Evolutionary conservation across 2,113 vertebrate species (phyloP).

Genomic region (Eira barbara): DNA sequence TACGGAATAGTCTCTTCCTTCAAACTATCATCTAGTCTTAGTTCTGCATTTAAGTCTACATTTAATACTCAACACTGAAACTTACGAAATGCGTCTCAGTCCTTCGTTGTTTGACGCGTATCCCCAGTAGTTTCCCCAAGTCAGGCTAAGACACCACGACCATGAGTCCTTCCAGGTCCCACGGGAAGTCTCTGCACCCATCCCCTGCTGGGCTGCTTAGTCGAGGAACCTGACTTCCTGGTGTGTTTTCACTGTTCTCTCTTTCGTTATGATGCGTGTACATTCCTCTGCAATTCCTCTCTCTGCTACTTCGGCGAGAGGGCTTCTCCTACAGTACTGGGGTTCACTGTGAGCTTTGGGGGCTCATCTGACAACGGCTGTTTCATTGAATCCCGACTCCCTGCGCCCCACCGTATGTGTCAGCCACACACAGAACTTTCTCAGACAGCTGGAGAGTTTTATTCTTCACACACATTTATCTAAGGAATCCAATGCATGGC

Average conservation of each 20-base stretch:
- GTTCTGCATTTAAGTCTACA: not conserved
- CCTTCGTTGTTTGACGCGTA: not conserved
- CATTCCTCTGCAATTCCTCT: not conserved
- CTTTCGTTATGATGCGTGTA: not conserved
- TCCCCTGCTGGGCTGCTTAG: not conserved
- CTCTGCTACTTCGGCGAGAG: not conserved
- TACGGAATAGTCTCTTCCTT: fast-evolving
- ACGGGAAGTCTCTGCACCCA: fast-evolving
- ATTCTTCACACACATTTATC: not conserved
- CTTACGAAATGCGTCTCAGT: not conserved
- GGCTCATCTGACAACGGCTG: not conserved
- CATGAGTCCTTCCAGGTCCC: not conserved
- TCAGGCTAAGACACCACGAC: not conserved
- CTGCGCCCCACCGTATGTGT: fast-evolving
- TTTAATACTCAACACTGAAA: not conserved
- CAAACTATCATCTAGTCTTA: not conserved
- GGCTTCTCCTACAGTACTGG: not conserved
- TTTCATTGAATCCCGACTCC: not conserved
- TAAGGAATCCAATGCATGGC: not conserved
- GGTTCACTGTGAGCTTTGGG: not conserved
- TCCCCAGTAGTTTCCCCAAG: too few species aligned
- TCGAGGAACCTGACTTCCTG: not conserved
- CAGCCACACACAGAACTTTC: not conserved
- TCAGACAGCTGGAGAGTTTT: not conserved
- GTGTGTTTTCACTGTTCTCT: not conserved